Evolutionary conservation across 2,113 vertebrate species (phyloP), one percentile per base, ranked within the genome.

Genomic region (Lontra canadensis): DNA sequence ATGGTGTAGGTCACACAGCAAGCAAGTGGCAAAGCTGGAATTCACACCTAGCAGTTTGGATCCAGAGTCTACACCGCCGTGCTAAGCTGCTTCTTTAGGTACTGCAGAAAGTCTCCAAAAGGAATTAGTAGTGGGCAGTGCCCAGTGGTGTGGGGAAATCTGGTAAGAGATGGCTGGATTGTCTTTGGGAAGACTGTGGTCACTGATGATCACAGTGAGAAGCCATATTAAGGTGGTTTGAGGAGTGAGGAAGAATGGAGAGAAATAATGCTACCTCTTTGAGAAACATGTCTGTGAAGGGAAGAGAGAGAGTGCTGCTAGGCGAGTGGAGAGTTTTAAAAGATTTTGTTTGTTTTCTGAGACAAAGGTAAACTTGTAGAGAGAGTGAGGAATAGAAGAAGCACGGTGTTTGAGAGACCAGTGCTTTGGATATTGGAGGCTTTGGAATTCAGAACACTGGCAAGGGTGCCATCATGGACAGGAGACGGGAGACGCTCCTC

Each of bases 401-500:
- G 20, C 20, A 18, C 7, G 6, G n/a, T 61, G 2, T 79, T 55
- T 57, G 86, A 39, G 34, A 49, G 20, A 8, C 57, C 3, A 12
- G 34, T 36, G 36, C 31, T 36, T 36, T 65, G 61, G 74, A 13
- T n/a, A 1, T 39, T 18, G n/a, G 85, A 65, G 26, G 69, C 42
- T 65, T n/a, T 79, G 61, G 67, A 47, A 18, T 36, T 34, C 6
- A 34, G 52, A 47, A 67, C 0, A 12, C 21, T 59, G 39, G 39
- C 42, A 88, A 8, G 31, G 14, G 12, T n/a, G 29, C 20, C 4
- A 0, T 18, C 23, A 26, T 15, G 42, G 44, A 8, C 34, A 6
- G 31, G 42, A 34, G 65, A 26, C 0, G 1, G 59, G 39, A 42
- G 17, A 6, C 18, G 4, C 61, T 11, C 61, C 21, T 4, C 11